Evolutionary conservation across 1,140 invertebrate species (phyloP), one percentile per base, ranked within the genome.

Genomic region (Drosophila rhopaloa): DNA sequence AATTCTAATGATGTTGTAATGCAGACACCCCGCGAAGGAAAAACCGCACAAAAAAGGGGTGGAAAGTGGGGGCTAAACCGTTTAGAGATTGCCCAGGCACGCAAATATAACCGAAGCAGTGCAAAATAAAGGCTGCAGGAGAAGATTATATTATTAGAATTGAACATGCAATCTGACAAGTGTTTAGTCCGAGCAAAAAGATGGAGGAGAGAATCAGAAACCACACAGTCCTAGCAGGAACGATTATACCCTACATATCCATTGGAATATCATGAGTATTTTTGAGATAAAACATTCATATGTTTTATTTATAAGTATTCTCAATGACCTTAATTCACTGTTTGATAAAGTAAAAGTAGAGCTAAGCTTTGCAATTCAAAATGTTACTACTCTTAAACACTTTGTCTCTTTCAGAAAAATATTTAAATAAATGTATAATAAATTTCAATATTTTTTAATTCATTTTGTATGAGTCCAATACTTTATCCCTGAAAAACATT

Each of bases 151-250:
- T 91, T 91, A 91, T 91, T 91, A 90, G 79, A 77, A 90, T 86
- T 91, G 76, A 82, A 90, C 90, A 91, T 90, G 90, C 90, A 83
- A 91, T 91, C 90, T 86, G 90, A 91, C 90, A 91, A 91, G 90
- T 91, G 85, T 74, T 78, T 81, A 13, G 48, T 43, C 32, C 29
- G 24, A 63, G 57, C 60, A 14, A 1, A 10, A n/a, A 43, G 14
- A 43, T 37, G 37, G 37, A 51, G 50, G 37, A 51, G 50, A 27
- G 44, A 5, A 11, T 10, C 11, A n/a, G 9, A 11, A 38, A 0
- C 5, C 4, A 27, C 10, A 1, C n/a, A 16, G 16, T 6, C 29
- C 29, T 8, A 32, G 2, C 29, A 32, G 29, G 27, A 24, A 32
- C 1, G 14, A 1, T 11, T 11, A 19, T 53, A 53, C 50, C 50